Base-by-base conservation (phyloP, 2,113 vertebrate species). In the Strix aluco region DNA sequence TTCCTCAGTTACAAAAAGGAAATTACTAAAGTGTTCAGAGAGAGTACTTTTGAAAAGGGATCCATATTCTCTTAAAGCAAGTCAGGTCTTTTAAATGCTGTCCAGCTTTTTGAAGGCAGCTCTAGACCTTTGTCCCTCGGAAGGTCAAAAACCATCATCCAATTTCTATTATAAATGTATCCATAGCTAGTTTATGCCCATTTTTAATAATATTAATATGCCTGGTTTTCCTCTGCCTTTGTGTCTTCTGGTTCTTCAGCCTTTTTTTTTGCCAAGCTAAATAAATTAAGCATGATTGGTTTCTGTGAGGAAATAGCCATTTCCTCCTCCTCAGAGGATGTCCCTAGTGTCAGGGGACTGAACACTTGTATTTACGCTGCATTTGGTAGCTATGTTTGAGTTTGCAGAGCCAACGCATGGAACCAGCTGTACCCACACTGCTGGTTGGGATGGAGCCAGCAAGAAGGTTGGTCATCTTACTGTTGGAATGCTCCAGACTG, bases 351-450 rank as follows among this genome's bases (percentile, higher is more conserved):
- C 30, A 59, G 21, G 55, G 29, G 66, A 32, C 42, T 11, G 27
- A 71, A 61, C 0, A 0, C 8, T 52, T 58, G 34, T 52, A 13
- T 58, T 54, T 49, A 5, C 0, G 0, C 10, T 74, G 17, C 9
- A 38, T 70, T 83, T 49, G 32, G 25, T 12, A 44, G 11, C 13
- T 38, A 20, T 22, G 8, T 57, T 30, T 49, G 49, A 57, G 17
- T 36, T 63, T 62, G 30, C 36, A 81, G 46, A 70, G 63, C 34
- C 61, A 72, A 10, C 3, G 32, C 11, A 51, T 2, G 29, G 47
- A 63, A 22, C 16, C 63, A 87, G 23, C 17, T 42, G n/a, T 13
- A 67, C 32, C 10, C 34, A 52, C 36, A 4, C 22, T 34, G 36
- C 8, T 34, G 36, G 7, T 15, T 5, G 8, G 30, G 30, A 30